A percentile compares a stretch with the other conserved stretches of the same genome.
These are phyloP conservation scores for Drosophila eugracilis DNA, from an alignment of 1,140 invertebrate genomes.

Conservation along the genomic window DNA sequence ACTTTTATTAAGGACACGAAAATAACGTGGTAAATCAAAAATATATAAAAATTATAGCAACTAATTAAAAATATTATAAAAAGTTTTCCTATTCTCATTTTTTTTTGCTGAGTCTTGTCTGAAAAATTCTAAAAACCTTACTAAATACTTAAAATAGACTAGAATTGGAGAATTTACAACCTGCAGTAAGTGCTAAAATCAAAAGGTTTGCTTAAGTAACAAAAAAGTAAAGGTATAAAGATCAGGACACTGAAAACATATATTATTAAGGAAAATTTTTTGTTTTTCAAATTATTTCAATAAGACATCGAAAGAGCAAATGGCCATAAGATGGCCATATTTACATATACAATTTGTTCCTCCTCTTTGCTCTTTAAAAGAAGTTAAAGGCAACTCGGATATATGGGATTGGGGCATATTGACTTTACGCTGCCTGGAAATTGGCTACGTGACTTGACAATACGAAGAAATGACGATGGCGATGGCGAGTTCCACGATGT, in stretches of 20 bases:
- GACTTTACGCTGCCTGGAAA: constrained; percentile 71
- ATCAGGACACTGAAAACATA: too few species aligned
- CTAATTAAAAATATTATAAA: too few species aligned
- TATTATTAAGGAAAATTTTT: background rate
- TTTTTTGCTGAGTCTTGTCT: too few species aligned
- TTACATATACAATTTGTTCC: constrained; percentile 13
- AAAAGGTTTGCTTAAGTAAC: background rate
- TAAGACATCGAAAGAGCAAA: constrained; percentile 7
- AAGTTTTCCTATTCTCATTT: too few species aligned
- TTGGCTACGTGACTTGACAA: constrained; percentile 82
- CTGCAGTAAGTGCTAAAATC: too few species aligned
- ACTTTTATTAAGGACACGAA: too few species aligned
- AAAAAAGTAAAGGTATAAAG: too few species aligned
- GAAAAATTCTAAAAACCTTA: too few species aligned
- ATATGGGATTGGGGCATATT: constrained; percentile 65
- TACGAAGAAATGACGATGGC: constrained; percentile 49
- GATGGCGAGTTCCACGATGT: constrained; percentile 20
- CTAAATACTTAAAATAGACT: too few species aligned
- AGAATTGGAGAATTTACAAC: too few species aligned
- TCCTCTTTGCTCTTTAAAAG: constrained; percentile 7
- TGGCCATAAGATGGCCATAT: constrained; percentile 12
- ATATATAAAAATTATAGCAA: too few species aligned
- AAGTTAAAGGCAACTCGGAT: constrained; percentile 13
- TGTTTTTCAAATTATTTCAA: background rate
- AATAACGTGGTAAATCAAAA: too few species aligned